These are phyloP conservation scores for Nesogale talazaci DNA, from an alignment of 2,113 vertebrate genomes.

Conservation along the genomic window DNA sequence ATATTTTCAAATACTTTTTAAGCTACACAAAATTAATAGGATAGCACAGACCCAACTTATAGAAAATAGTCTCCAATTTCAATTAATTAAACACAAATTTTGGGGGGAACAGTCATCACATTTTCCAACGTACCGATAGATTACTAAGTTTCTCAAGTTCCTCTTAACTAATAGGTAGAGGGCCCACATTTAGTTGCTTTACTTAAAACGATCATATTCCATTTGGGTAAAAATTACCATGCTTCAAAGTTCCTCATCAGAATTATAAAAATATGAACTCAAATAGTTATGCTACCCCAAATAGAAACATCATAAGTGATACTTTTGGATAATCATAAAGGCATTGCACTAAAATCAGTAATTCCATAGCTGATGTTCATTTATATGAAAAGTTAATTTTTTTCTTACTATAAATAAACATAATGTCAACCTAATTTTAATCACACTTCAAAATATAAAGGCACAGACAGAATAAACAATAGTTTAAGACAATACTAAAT, in stretches of 20 bases:
- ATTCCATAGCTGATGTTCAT: slow-evolving; percentile 60
- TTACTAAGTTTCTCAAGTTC: slow-evolving; percentile 44
- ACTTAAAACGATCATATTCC: slow-evolving; percentile 66
- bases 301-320: slow-evolving; percentile 62
- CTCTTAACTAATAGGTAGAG: slow-evolving; percentile 43
- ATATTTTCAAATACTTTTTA: slow-evolving; percentile 68
- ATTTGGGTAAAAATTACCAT: slow-evolving; percentile 68
- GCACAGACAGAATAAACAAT: slow-evolving; percentile 64
- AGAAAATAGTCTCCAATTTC: slow-evolving; percentile 61
- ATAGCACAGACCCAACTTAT: slow-evolving; percentile 37
- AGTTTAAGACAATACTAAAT: slow-evolving; percentile 55
- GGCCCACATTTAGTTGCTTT: slow-evolving; percentile 61
- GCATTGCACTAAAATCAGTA: slow-evolving; percentile 63
- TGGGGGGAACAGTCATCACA: slow-evolving; percentile 63
- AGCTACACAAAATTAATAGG: slow-evolving; percentile 60
- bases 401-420: slow-evolving; percentile 67
- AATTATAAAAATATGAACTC: slow-evolving; percentile 75
- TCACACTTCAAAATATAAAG: slow-evolving; percentile 73
- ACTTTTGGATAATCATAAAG: slow-evolving; percentile 50
- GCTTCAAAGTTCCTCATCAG: slow-evolving; percentile 50
- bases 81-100: slow-evolving; percentile 59
- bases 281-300: slow-evolving; percentile 65
- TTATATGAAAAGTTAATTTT: slow-evolving; percentile 67
- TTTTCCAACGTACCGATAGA: slow-evolving; percentile 37
- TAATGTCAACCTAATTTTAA: slow-evolving; percentile 69